Evolutionary conservation across 2,797 vertebrate genomes (phyloP), one percentile per base, ranked within the genome.

Genomic region (Chlorospingus semifuscus): DNA sequence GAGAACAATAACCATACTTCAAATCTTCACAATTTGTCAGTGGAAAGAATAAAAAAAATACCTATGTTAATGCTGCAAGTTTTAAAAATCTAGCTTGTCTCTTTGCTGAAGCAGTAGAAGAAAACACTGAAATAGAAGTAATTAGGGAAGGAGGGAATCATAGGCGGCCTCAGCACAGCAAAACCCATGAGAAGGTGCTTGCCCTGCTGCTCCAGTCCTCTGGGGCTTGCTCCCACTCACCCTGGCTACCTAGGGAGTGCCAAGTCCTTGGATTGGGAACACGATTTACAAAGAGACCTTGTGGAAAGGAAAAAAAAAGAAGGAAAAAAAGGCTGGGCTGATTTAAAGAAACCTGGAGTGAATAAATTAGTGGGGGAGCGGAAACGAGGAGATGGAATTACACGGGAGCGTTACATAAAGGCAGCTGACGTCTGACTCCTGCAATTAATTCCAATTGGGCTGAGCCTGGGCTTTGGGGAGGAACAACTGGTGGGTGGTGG

Each of bases 331-430:
- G 44, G 37, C 69, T 68, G 42, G 37, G 36, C 71, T 87, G 90
- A 39, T 59, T 93, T 87, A 93, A 91, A 64, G 80, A 53, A 89
- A 92, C 76, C 57, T 57, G 61, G 65, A 83, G 76, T 71, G 89
- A 94, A 92, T 89, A 95, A 93, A 91, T 94, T 59, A 89, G 77
- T 68, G 87, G 60, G 69, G 87, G 83, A 94, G 69, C 21, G 8
- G 90, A 87, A 95, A 80, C 1, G 1, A 94, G 87, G 23, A 34
- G 89, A 61, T 85, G 78, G 89, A 93, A 94, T 95, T 85, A 94
- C 87, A 85, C 5, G 6, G 75, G 71, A 90, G 57, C 0, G 0
- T 94, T 94, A 85, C 87, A 94, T 66, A 91, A 95, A 95, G 84
- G 90, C 75, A 46, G 69, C 90, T 95, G 95, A 91, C 34, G 64